Percentiles rank a stretch among this genome's conserved stretches.
These are phyloP conservation scores for Pygoscelis adeliae DNA, from an alignment of 2,113 vertebrate genomes.

Conservation along the genomic window DNA sequence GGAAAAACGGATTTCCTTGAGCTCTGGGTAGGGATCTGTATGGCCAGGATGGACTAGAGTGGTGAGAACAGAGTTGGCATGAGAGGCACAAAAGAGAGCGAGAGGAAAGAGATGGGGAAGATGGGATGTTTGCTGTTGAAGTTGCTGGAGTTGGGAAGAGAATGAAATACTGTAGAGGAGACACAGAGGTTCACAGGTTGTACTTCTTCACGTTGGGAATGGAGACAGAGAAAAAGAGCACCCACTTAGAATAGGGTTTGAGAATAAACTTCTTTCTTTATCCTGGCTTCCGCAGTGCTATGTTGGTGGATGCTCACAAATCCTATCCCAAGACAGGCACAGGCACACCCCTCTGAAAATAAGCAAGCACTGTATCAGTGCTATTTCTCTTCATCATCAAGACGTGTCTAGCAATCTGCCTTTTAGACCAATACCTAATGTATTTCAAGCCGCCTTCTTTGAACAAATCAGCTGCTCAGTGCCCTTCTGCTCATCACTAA, in stretches of 20 bases:
- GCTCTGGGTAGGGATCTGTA: background rate
- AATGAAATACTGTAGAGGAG: background rate
- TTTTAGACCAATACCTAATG: background rate
- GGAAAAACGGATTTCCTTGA: background rate
- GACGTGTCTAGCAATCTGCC: background rate
- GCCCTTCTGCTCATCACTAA: background rate
- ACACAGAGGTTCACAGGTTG: background rate
- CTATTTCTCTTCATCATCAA: background rate
- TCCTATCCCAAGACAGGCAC: background rate
- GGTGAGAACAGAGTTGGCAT: background rate
- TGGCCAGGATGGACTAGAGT: background rate
- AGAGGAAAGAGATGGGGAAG: background rate
- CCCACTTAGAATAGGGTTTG: background rate
- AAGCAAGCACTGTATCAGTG: background rate
- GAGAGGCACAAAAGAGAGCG: background rate
- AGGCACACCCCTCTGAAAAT: background rate
- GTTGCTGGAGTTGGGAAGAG: background rate
- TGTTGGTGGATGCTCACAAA: background rate
- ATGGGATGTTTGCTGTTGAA: background rate
- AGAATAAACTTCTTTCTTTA: background rate
- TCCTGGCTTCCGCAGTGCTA: background rate
- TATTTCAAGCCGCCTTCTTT: background rate
- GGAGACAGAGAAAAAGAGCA: background rate
- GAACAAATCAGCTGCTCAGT: background rate
- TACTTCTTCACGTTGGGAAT: background rate